phyloP scores from a whole-genome alignment of 2,113 vertebrate species.

The Calidris pugnax region DNA sequence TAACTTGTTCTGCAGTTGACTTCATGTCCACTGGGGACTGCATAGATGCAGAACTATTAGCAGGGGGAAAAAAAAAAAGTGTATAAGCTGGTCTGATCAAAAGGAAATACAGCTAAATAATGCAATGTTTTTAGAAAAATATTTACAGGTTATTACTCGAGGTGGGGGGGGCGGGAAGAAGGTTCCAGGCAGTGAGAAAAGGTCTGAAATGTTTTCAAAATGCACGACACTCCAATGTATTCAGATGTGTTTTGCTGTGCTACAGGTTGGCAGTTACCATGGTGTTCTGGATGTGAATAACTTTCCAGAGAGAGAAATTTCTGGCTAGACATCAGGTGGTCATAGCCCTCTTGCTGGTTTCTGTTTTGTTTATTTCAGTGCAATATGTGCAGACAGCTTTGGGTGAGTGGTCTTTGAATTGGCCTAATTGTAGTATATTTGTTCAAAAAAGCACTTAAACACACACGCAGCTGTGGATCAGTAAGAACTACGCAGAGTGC shows the following conservation, averaged over 20 bases:
- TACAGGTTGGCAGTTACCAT: not conserved
- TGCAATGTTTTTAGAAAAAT: not conserved
- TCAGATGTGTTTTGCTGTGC: not conserved
- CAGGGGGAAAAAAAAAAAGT: not conserved
- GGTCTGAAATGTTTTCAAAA: not conserved
- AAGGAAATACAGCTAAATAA: not conserved
- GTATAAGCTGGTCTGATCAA: not conserved
- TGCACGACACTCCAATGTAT: not conserved
- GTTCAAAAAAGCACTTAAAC: conserved; percentile 12
- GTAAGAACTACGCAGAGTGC: not conserved
- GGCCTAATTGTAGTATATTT: conserved; percentile 35
- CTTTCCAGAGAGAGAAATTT: not conserved
- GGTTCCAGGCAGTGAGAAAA: not conserved
- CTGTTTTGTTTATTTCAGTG: conserved; percentile 2
- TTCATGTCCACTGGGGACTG: not conserved
- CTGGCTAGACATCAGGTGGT: not conserved
- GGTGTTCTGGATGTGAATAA: not conserved
- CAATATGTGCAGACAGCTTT: not conserved
- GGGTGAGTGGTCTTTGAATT: not conserved
- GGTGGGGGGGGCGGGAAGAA: no score
- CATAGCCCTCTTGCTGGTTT: not conserved
- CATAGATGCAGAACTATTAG: not conserved
- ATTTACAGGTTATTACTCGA: not conserved
- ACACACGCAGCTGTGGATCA: not conserved
- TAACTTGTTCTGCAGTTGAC: not conserved